These are phyloP conservation scores for Epirrhoe tristata DNA, from an alignment of 2,888 invertebrate genomes.

Conservation along the genomic window DNA sequence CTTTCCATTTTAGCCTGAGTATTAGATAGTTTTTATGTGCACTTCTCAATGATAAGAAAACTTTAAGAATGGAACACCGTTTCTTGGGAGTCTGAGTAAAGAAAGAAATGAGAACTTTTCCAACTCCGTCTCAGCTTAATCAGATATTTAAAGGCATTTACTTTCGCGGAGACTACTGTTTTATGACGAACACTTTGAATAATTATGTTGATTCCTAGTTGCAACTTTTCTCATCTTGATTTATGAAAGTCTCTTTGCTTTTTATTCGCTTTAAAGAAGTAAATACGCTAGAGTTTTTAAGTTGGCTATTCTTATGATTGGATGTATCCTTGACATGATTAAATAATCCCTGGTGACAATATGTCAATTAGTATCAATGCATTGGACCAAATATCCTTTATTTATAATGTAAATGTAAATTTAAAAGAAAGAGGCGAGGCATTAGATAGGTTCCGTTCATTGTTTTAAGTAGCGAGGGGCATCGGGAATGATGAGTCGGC, in stretches of 20 bases:
- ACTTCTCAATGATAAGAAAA: conserved; percentile 35
- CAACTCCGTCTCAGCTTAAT: conserved; percentile 33
- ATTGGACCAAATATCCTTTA: not conserved
- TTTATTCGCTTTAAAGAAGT: not conserved
- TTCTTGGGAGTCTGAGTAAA: conserved; percentile 31
- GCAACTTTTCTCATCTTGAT: conserved; percentile 21
- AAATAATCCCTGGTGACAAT: not conserved
- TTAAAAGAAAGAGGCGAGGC: conserved; percentile 50
- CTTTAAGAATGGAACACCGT: conserved; percentile 31
- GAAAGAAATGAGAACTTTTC: conserved; percentile 37
- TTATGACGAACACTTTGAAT: conserved; percentile 32
- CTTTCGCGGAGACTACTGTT: conserved; percentile 31
- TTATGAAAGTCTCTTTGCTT: conserved; percentile 3
- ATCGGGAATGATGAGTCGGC: conserved; percentile 35
- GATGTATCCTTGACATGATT: not conserved
- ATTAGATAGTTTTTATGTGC: conserved; percentile 30
- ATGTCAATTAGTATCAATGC: not conserved
- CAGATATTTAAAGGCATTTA: conserved; percentile 38
- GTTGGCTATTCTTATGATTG: not conserved
- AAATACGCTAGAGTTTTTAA: not conserved
- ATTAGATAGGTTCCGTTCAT: conserved; percentile 71
- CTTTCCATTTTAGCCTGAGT: conserved; percentile 26
- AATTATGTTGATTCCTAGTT: conserved; percentile 29
- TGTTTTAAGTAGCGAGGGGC: conserved; percentile 69
- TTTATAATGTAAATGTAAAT: conserved; percentile 31